Conservation (phyloP, 2,888 invertebrate species). For the Athalia rosae region DNA sequence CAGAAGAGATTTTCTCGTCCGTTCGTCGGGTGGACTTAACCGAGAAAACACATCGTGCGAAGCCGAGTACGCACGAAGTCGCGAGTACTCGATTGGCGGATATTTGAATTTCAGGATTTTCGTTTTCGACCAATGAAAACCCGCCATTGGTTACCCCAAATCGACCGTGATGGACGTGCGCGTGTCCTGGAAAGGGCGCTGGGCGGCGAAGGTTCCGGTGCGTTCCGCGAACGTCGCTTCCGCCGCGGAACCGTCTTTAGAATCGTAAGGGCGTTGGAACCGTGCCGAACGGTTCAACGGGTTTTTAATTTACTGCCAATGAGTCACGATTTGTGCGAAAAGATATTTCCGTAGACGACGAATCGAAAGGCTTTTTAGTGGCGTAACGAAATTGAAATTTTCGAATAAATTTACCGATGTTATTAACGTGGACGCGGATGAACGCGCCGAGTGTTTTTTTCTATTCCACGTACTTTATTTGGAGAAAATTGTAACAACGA, state of each 20-base stretch:
- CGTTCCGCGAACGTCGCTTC: not conserved
- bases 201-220: not conserved
- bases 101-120: too few species aligned
- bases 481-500: too few species aligned
- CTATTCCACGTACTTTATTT: too few species aligned
- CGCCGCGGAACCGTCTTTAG: not conserved
- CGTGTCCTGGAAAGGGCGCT: too few species aligned
- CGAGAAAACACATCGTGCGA: not conserved
- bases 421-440: not conserved
- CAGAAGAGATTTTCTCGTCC: not conserved
- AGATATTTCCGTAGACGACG: not conserved
- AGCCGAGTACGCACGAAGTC: too few species aligned
- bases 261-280: too few species aligned
- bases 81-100: too few species aligned
- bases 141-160: too few species aligned
- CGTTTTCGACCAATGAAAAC: too few species aligned
- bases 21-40: too few species aligned
- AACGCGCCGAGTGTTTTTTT: too few species aligned
- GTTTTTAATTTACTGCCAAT: not conserved
- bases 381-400: constrained; percentile 2
- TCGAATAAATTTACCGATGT: not conserved
- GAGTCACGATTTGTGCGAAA: constrained; percentile 1
- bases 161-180: too few species aligned
- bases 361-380: not conserved
- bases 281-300: not conserved